These are phyloP conservation scores for Poecilus cupreus DNA, from an alignment of 2,888 invertebrate species.

Conservation along the genomic window DNA sequence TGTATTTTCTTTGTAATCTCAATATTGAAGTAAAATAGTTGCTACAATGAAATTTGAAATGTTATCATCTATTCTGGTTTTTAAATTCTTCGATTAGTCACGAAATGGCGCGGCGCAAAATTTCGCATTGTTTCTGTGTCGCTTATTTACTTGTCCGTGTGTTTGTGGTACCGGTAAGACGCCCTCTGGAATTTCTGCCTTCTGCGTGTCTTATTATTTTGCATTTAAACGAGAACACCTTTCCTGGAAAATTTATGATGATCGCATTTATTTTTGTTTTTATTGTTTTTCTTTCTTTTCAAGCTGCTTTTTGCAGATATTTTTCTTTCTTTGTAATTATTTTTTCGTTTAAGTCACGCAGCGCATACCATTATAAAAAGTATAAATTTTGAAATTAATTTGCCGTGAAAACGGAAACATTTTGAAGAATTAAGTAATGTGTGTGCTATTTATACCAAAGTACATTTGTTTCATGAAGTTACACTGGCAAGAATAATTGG, in stretches of 20 bases:
- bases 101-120: not conserved
- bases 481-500: slow-evolving; percentile 30
- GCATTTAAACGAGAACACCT: slow-evolving; percentile 57
- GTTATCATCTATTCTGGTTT: not conserved
- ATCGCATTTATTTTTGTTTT: slow-evolving; percentile 50
- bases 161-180: slow-evolving; percentile 21
- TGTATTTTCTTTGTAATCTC: too few species aligned
- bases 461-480: slow-evolving; percentile 36
- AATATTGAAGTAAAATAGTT: too few species aligned
- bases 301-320: slow-evolving; percentile 7
- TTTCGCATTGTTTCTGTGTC: slow-evolving; percentile 10
- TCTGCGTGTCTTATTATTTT: slow-evolving; percentile 48
- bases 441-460: slow-evolving; percentile 24
- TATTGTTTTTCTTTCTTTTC: slow-evolving; percentile 45
- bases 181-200: slow-evolving; percentile 33
- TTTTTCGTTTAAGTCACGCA: not conserved
- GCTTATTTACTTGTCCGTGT: slow-evolving; percentile 48
- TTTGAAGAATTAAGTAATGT: slow-evolving; percentile 20
- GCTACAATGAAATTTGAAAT: too few species aligned
- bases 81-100: not conserved
- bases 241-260: slow-evolving; percentile 50
- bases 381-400: slow-evolving; percentile 4
- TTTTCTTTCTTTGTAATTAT: slow-evolving; percentile 24
- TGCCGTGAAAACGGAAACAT: not conserved
- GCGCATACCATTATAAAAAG: not conserved